A percentile compares a stretch with the other conserved stretches of the same genome.
Conservation (phyloP, 2,888 invertebrate genomes). For the Amphipyra berbera region DNA sequence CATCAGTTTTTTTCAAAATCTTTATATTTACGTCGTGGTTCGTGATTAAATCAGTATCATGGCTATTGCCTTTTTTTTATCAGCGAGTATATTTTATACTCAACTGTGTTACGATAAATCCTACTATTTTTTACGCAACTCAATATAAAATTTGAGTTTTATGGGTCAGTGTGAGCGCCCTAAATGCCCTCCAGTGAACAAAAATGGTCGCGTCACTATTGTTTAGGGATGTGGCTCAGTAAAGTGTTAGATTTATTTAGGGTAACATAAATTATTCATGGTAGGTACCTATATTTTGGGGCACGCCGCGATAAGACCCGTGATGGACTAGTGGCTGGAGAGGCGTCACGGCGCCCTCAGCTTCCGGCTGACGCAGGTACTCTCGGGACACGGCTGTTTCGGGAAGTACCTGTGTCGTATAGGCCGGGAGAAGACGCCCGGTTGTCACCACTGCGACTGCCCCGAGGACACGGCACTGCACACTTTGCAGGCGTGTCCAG, state of each 20-base stretch:
- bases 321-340: too few relatives aligned
- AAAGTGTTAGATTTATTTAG: slow-evolving; percentile 24
- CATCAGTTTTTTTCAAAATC: too few relatives aligned
- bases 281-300: background rate
- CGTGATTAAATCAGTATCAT: background rate
- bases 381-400: too few relatives aligned
- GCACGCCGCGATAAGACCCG: too few relatives aligned
- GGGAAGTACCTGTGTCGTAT: too few relatives aligned
- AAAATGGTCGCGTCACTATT: slow-evolving; percentile 19
- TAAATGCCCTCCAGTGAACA: slow-evolving; percentile 36
- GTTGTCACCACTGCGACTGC: too few relatives aligned
- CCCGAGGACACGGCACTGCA: too few relatives aligned
- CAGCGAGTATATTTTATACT: background rate
- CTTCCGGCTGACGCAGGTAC: too few relatives aligned
- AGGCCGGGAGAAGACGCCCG: too few relatives aligned
- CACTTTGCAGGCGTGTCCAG: too few relatives aligned
- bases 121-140: slow-evolving; percentile 31
- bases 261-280: background rate
- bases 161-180: slow-evolving; percentile 38
- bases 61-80: background rate
- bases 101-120: background rate
- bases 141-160: slow-evolving; percentile 48
- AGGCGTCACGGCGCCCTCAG: too few relatives aligned
- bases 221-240: slow-evolving; percentile 35
- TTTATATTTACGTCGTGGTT: too few relatives aligned